Base-by-base conservation (phyloP, 1,140 invertebrate genomes). In the Leptinotarsa lineolata region DNA sequence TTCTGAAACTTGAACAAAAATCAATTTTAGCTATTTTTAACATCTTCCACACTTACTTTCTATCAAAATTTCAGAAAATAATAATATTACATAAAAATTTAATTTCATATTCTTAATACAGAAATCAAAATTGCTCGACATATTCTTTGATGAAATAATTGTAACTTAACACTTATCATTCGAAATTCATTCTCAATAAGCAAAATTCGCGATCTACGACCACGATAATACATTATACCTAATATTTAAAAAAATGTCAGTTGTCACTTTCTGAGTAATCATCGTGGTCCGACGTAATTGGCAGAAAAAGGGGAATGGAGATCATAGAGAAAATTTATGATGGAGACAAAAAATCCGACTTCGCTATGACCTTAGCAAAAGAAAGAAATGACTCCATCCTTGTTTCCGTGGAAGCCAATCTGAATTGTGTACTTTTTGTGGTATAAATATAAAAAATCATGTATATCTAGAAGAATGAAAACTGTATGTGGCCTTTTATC, bases 1-100 rank as follows among this genome's bases (percentile, higher is more conserved):
- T 73, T 90, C 87, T 79, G 90, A 87, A 84, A 90, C 91, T 90
- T 81, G 74, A 83, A 86, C 77, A 84, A 54, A 77, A 66, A 73
- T 74, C 68, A 44, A 64, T 39, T 46, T 58, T 63, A 72, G 39
- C 68, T 65, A n/a, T 61, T 68, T 59, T 73, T 70, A 58, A 63
- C 45, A 48, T 70, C 30, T 61, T 63, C 44, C 58, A 78, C 74
- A 77, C 79, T 80, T 77, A 82, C 81, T 73, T 66, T 82, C 76
- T 70, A 81, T 69, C 21, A 81, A 74, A 44, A 81, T n/a, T 78
- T 82, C 78, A 67, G 80, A 75, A 48, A 80, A 70, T 74, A 82
- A 75, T 58, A 82, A 58, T 58, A 72, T 74, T 77, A 81, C 30
- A 78, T 77, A 82, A 45, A 79, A 77, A 12, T 78, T 75, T 16